These are phyloP conservation scores for Polydrusus cervinus DNA, from an alignment of 2,888 invertebrate species.

Conservation along the genomic window DNA sequence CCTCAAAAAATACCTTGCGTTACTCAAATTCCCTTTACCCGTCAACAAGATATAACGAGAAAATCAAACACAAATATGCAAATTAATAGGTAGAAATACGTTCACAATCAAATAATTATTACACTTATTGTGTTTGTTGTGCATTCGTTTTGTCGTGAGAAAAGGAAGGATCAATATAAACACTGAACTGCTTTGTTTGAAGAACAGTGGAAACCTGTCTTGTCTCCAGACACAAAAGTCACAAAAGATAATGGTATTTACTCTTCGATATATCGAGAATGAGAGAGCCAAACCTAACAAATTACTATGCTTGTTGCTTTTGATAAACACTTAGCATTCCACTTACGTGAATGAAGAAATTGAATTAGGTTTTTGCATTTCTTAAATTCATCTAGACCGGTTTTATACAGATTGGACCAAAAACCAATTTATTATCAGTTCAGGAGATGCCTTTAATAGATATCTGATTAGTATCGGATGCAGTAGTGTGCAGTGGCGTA, in stretches of 20 bases:
- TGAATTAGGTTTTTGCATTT: slow-evolving; percentile 17
- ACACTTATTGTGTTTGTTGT: slow-evolving; percentile 54
- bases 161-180: slow-evolving; percentile 66
- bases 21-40: not conserved
- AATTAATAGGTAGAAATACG: slow-evolving; percentile 48
- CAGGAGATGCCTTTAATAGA: too few relatives aligned
- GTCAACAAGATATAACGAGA: slow-evolving; percentile 14
- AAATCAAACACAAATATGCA: slow-evolving; percentile 39
- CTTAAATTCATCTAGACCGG: not conserved
- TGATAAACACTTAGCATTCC: slow-evolving; percentile 23
- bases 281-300: slow-evolving; percentile 49
- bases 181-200: slow-evolving; percentile 65
- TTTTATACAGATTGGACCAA: not conserved
- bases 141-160: slow-evolving; percentile 53
- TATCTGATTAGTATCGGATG: too few relatives aligned
- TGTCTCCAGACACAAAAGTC: slow-evolving; percentile 65
- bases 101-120: slow-evolving; percentile 53
- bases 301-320: slow-evolving; percentile 45
- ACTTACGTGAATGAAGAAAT: slow-evolving; percentile 3
- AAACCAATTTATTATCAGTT: not conserved
- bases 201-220: slow-evolving; percentile 64
- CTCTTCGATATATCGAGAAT: slow-evolving; percentile 63
- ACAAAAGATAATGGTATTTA: slow-evolving; percentile 68
- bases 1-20: not conserved
- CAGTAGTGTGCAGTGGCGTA: too few relatives aligned